Percentiles rank a stretch among this genome's conserved stretches.
phyloP scores from a whole-genome alignment of 2,888 invertebrate species.

The Mesoligia furuncula region DNA sequence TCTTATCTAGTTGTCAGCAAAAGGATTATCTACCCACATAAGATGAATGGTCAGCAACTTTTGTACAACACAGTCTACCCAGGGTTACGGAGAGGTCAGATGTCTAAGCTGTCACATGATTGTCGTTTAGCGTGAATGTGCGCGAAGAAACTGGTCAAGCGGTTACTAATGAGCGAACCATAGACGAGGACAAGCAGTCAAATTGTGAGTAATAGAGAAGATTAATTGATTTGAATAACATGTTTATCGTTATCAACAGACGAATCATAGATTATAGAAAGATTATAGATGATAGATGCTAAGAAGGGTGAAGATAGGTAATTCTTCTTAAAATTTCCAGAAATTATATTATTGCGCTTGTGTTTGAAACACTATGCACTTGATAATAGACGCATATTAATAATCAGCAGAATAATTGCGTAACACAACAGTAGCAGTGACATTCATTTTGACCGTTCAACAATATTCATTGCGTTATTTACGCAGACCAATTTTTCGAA shows the following conservation, averaged over 20 bases:
- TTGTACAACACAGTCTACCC: background rate
- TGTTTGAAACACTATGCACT: background rate
- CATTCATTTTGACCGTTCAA: background rate
- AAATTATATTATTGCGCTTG: background rate
- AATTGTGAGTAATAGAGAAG: background rate
- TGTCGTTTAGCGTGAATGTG: slow-evolving; percentile 24
- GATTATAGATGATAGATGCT: background rate
- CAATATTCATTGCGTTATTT: background rate
- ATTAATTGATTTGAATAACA: background rate
- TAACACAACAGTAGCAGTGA: too few species aligned
- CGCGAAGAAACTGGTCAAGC: slow-evolving; percentile 29
- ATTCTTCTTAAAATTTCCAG: background rate
- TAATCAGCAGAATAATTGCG: background rate
- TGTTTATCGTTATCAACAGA: background rate
- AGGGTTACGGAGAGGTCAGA: slow-evolving; percentile 31
- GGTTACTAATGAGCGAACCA: slow-evolving; percentile 33
- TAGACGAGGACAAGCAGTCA: background rate
- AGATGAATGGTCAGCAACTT: slow-evolving; percentile 15
- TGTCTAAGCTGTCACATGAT: slow-evolving; percentile 20
- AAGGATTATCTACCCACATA: slow-evolving; percentile 26
- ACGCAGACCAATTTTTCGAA: background rate
- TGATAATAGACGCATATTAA: background rate
- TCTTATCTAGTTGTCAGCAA: background rate
- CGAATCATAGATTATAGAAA: background rate
- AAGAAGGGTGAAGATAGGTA: background rate